Percentiles rank a stretch among this genome's conserved stretches.
Conservation (phyloP, 2,888 invertebrate species). For the Zaprionus bogoriensis region DNA sequence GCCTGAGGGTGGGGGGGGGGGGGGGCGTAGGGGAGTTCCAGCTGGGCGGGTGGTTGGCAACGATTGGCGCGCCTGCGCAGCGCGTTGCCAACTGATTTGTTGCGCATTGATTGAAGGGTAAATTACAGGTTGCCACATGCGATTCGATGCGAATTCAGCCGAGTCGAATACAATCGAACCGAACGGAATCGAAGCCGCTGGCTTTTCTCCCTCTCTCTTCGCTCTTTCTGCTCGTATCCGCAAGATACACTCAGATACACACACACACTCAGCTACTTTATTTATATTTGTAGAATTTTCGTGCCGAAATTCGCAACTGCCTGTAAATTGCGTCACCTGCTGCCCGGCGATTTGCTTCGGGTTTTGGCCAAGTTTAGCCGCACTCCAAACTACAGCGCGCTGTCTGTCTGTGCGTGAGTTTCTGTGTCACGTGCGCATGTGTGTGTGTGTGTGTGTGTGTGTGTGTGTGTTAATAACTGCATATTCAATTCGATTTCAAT, state of each 20-base stretch:
- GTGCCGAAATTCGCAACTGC: slow-evolving; percentile 41
- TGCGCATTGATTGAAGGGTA: slow-evolving; percentile 79
- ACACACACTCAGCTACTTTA: slow-evolving; percentile 37
- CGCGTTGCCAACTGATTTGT: slow-evolving; percentile 75
- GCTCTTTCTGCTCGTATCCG: slow-evolving; percentile 15
- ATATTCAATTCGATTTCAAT: slow-evolving; percentile 68
- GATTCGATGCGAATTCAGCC: slow-evolving; percentile 52
- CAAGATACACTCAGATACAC: slow-evolving; percentile 42
- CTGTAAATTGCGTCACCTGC: slow-evolving; percentile 63
- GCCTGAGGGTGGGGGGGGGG: background rate
- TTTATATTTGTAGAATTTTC: slow-evolving; percentile 53
- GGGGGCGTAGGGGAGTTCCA: background rate
- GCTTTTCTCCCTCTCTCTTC: slow-evolving; percentile 51
- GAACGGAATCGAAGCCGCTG: slow-evolving; percentile 17
- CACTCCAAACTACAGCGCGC: slow-evolving; percentile 10
- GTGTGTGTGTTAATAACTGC: slow-evolving; percentile 52
- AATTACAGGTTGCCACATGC: slow-evolving; percentile 78
- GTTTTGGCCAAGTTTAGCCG: slow-evolving; percentile 38
- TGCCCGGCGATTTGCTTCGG: slow-evolving; percentile 23
- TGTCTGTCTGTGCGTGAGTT: slow-evolving; percentile 13
- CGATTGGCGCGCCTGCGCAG: slow-evolving; percentile 65
- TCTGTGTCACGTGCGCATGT: slow-evolving; percentile 17
- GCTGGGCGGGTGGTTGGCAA: background rate
- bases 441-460: slow-evolving; percentile 21
- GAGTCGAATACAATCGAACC: background rate